phyloP scores from a whole-genome alignment of 2,888 invertebrate genomes.

The Pelosia muscerda region DNA sequence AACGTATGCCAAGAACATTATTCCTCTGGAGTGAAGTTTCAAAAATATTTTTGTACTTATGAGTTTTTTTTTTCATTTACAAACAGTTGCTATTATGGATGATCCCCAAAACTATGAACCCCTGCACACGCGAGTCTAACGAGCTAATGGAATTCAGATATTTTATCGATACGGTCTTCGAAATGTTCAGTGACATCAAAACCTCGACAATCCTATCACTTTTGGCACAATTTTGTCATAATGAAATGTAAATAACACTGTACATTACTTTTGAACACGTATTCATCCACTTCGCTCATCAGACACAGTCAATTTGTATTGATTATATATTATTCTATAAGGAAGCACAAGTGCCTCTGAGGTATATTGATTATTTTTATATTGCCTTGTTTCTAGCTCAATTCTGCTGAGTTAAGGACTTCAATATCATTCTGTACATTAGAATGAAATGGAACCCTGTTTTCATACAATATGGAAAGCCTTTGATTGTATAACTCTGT shows the following conservation, averaged over 20 bases:
- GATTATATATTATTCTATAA: slow-evolving; percentile 69
- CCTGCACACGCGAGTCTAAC: slow-evolving; percentile 48
- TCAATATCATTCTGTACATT: slow-evolving; percentile 59
- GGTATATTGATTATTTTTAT: slow-evolving; percentile 74
- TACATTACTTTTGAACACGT: slow-evolving; percentile 52
- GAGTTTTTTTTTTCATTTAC: slow-evolving; percentile 32
- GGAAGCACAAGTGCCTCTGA: slow-evolving; percentile 80
- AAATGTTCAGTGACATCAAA: slow-evolving; percentile 32
- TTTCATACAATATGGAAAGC: slow-evolving; percentile 50
- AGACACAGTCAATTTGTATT: slow-evolving; percentile 65
- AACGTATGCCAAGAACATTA: slow-evolving; percentile 72
- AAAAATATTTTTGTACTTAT: slow-evolving; percentile 47
- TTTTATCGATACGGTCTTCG: slow-evolving; percentile 27
- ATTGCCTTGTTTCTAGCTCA: slow-evolving; percentile 67
- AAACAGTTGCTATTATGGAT: slow-evolving; percentile 32
- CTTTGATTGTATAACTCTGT: slow-evolving; percentile 64
- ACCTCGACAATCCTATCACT: slow-evolving; percentile 51
- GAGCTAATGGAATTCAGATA: slow-evolving; percentile 52
- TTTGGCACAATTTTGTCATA: slow-evolving; percentile 76
- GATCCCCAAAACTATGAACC: slow-evolving; percentile 32
- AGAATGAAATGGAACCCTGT: slow-evolving; percentile 63
- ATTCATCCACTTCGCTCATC: slow-evolving; percentile 58
- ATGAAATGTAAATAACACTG: slow-evolving; percentile 57
- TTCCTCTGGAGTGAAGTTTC: slow-evolving; percentile 52
- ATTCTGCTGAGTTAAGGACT: slow-evolving; percentile 55